Evolutionary conservation across 2,888 invertebrate species (phyloP), one percentile per base, ranked within the genome.

Genomic region (Melangyna quadrimaculata): DNA sequence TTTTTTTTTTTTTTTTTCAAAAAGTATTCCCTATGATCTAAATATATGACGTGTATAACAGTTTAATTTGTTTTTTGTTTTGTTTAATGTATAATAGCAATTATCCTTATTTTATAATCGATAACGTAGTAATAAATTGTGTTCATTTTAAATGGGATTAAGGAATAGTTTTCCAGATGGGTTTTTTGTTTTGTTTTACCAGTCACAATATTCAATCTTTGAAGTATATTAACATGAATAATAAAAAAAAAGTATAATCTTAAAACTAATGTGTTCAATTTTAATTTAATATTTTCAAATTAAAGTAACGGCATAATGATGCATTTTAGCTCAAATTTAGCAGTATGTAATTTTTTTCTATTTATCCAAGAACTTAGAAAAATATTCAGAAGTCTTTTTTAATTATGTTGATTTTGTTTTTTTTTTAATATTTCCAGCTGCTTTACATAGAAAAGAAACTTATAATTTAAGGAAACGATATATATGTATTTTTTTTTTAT

Each of bases 221-320:
- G 32, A 55, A 14, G 19, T 55, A 17, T 22, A 35, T 48, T n/a
- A 22, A 51, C 48, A 14, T 67, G 32, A 51, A 24, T 22, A 51
- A 24, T 51, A 63, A 17, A 17, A 40, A n/a, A 40, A 37, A 63
- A 22, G 12, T 29, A 22, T 67, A 40, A 35, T 10, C 83, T 79
- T 79, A 84, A 6, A 14, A 40, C 70, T 74, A 79, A 35, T 37
- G 48, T 74, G 71, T 2, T 65, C 22, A 71, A n/a, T n/a, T n/a
- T n/a, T n/a, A n/a, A n/a, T n/a, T n/a, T n/a, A 67, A 74, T 71
- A 78, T 70, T 83, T 78, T 83, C 73, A 63, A 73, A 78, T 40
- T 40, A 72, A 51, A 8, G 6, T 70, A 71, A 48, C 69, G 73
- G 48, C 69, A 70, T 72, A 32, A 63, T 12, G 65, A 74, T 74